Conservation (phyloP, 2,113 vertebrate genomes). For the Ceyx margarethae region DNA sequence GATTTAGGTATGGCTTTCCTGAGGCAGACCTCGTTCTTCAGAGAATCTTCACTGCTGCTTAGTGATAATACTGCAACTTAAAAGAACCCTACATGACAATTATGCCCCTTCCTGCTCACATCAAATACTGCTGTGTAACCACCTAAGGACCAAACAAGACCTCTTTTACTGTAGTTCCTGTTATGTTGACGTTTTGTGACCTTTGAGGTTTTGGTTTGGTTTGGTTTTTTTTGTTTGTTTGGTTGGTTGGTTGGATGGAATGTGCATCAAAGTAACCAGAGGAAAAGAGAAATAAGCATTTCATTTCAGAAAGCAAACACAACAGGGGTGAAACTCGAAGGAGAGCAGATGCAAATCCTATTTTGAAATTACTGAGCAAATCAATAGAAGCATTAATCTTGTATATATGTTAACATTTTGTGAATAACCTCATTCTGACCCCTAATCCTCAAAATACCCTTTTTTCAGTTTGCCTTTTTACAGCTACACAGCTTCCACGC, state of each 20-base stretch:
- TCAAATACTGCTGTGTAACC: not conserved
- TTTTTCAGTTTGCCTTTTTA: constrained; percentile 17
- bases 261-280: not conserved
- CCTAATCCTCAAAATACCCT: not conserved
- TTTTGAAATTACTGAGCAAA: not conserved
- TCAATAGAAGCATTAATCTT: not conserved
- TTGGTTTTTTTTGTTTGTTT: not conserved
- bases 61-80: not conserved
- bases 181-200: not conserved
- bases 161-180: not conserved
- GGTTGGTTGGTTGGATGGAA: not conserved
- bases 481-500: not conserved
- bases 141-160: not conserved
- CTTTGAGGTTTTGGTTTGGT: not conserved
- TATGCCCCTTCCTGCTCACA: not conserved
- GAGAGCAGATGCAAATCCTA: not conserved
- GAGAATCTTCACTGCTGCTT: not conserved
- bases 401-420: not conserved
- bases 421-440: constrained; percentile 13
- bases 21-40: not conserved
- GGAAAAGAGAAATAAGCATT: constrained; percentile 7
- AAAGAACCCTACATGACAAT: not conserved
- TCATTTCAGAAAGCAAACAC: not conserved
- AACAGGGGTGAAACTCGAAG: not conserved
- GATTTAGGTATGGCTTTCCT: not conserved